These are phyloP conservation scores for Pungitius pungitius DNA, from an alignment of 2,113 vertebrate species.

Conservation along the genomic window DNA sequence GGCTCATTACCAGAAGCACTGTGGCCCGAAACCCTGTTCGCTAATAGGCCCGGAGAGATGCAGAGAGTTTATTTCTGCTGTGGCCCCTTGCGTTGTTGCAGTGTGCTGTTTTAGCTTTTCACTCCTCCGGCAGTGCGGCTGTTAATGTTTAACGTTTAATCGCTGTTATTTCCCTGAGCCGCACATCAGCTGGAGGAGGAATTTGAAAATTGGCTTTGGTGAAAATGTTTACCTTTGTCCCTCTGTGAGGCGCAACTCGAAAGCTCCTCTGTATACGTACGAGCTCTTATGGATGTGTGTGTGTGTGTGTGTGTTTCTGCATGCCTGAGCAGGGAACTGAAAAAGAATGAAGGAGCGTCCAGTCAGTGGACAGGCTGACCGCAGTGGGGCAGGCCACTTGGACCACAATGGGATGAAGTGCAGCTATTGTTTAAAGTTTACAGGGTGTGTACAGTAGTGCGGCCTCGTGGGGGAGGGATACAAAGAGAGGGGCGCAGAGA, in stretches of 20 bases:
- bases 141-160: slow-evolving; percentile 72
- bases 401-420: slow-evolving; percentile 59
- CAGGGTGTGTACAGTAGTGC: slow-evolving; percentile 46
- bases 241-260: slow-evolving; percentile 34
- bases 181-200: slow-evolving; percentile 41
- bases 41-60: slow-evolving; percentile 79
- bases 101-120: slow-evolving; percentile 65
- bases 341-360: slow-evolving; percentile 53
- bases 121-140: slow-evolving; percentile 52
- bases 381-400: slow-evolving; percentile 57
- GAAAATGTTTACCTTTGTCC: slow-evolving; percentile 38
- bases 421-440: slow-evolving; percentile 70
- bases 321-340: slow-evolving; percentile 63
- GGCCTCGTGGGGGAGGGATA: slow-evolving; percentile 26
- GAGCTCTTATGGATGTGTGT: slow-evolving; percentile 49
- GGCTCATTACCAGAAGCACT: slow-evolving; percentile 82
- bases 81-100: slow-evolving; percentile 49
- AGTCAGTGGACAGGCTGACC: slow-evolving; percentile 56
- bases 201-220: slow-evolving; percentile 29
- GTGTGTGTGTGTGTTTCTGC: slow-evolving; percentile 60
- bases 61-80: slow-evolving; percentile 66
- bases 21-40: slow-evolving; percentile 75
- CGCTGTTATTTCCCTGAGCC: slow-evolving; percentile 53
- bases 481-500: slow-evolving; percentile 33
- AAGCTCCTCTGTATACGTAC: slow-evolving; percentile 41